phyloP scores from a whole-genome alignment of 1,140 invertebrate genomes.

The Asobara japonica region DNA sequence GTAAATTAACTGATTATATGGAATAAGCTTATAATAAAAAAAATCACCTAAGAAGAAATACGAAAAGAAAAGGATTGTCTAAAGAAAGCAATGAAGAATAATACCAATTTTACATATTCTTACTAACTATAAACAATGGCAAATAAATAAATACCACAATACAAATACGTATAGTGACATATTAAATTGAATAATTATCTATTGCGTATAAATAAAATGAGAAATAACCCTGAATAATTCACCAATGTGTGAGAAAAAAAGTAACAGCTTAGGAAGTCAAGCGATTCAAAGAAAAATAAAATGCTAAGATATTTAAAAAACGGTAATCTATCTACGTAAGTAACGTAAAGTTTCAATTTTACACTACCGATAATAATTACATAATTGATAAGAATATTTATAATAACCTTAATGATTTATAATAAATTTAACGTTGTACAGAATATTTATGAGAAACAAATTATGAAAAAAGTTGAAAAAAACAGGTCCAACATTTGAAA shows the following conservation, averaged over 20 bases:
- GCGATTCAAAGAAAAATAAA: slow-evolving; percentile 53
- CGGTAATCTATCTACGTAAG: slow-evolving; percentile 59
- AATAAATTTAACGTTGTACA: slow-evolving; percentile 66
- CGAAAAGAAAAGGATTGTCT: slow-evolving; percentile 47
- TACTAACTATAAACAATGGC: slow-evolving; percentile 65
- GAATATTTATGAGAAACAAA: slow-evolving; percentile 58
- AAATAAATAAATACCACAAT: slow-evolving; percentile 36
- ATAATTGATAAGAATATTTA: slow-evolving; percentile 62
- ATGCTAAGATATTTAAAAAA: slow-evolving; percentile 53
- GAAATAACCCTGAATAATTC: background rate
- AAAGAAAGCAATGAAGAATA: slow-evolving; percentile 48
- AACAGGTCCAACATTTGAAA: slow-evolving; percentile 54
- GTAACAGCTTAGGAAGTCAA: slow-evolving; percentile 49
- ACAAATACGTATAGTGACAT: slow-evolving; percentile 61
- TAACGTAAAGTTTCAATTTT: slow-evolving; percentile 68
- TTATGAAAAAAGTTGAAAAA: slow-evolving; percentile 8
- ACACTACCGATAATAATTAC: slow-evolving; percentile 68
- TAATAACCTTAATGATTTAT: slow-evolving; percentile 62
- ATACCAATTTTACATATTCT: slow-evolving; percentile 69
- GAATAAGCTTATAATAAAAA: slow-evolving; percentile 63
- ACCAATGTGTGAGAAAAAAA: background rate
- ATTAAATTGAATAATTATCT: slow-evolving; percentile 53
- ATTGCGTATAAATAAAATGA: background rate
- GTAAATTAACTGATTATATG: too few species aligned
- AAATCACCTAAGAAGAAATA: slow-evolving; percentile 51